Conservation (phyloP, 1,140 invertebrate genomes). For the Hycleus phaleratus region DNA sequence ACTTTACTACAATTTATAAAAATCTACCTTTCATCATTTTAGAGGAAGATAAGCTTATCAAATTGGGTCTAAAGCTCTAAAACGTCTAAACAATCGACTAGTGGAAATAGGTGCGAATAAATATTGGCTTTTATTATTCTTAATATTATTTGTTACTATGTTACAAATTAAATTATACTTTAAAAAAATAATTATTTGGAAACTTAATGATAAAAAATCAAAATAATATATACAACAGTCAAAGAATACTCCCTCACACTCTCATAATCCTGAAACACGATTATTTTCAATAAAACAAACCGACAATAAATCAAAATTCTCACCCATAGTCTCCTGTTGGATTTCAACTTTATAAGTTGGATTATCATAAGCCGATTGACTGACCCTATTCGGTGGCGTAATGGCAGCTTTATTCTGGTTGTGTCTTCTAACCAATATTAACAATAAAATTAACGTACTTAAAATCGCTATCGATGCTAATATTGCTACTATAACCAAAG, state of each 20-base stretch:
- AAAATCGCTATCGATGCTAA: constrained; percentile 75
- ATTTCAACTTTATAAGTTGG: constrained; percentile 90
- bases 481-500: constrained; percentile 78
- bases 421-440: constrained; percentile 71
- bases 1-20: too few relatives aligned
- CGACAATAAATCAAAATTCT: too few relatives aligned
- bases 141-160: constrained; percentile 7
- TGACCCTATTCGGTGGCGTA: constrained; percentile 57
- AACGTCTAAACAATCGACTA: too few relatives aligned
- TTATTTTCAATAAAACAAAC: background rate
- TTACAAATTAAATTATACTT: constrained; percentile 22
- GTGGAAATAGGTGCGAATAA: too few relatives aligned
- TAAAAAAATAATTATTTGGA: constrained; percentile 4
- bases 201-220: constrained; percentile 3
- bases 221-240: constrained; percentile 18
- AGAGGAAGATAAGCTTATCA: too few relatives aligned
- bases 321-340: constrained; percentile 84
- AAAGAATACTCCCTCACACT: background rate
- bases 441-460: constrained; percentile 67
- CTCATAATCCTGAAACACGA: constrained; percentile 24
- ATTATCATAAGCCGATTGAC: constrained; percentile 81
- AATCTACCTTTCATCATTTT: too few relatives aligned
- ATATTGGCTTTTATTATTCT: too few relatives aligned
- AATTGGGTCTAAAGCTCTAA: too few relatives aligned
- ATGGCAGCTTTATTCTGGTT: constrained; percentile 58